phyloP scores from a whole-genome alignment of 2,113 vertebrate genomes.

The Sinocyclocheilus rhinocerous region DNA sequence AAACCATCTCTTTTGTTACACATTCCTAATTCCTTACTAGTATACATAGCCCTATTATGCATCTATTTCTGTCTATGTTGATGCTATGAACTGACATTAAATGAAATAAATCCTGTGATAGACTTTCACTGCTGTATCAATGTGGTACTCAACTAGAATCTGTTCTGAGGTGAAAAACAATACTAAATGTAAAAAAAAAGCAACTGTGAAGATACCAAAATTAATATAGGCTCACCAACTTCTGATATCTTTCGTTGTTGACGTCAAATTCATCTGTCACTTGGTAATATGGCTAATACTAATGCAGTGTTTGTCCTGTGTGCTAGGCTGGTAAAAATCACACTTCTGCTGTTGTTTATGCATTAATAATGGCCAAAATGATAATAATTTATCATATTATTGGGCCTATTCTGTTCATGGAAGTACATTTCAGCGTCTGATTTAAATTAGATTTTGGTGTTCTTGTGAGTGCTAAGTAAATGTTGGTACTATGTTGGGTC shows the following conservation, averaged over 20 bases:
- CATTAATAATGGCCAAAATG: not conserved
- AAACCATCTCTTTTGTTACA: not conserved
- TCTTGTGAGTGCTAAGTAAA: not conserved
- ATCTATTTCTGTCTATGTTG: not conserved
- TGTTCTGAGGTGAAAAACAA: not conserved
- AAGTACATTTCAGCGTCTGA: not conserved
- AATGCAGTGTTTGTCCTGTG: conserved; percentile 8
- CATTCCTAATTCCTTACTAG: not conserved
- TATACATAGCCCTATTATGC: not conserved
- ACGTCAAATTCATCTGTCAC: conserved; percentile 1
- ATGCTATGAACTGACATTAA: not conserved
- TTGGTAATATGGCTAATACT: conserved; percentile 18
- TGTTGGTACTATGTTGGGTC: not conserved
- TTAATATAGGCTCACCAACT: not conserved
- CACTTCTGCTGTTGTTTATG: not conserved
- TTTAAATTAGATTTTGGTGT: not conserved
- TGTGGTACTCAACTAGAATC: not conserved
- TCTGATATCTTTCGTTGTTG: not conserved
- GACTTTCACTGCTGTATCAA: not conserved
- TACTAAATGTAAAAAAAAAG: not conserved
- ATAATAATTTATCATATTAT: not conserved
- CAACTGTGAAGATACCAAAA: not conserved
- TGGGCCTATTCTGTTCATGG: not conserved
- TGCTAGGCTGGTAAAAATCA: conserved; percentile 16
- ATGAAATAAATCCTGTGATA: not conserved